These are phyloP conservation scores for Cheirogaleus medius DNA, from an alignment of 2,113 vertebrate genomes.

Conservation along the genomic window DNA sequence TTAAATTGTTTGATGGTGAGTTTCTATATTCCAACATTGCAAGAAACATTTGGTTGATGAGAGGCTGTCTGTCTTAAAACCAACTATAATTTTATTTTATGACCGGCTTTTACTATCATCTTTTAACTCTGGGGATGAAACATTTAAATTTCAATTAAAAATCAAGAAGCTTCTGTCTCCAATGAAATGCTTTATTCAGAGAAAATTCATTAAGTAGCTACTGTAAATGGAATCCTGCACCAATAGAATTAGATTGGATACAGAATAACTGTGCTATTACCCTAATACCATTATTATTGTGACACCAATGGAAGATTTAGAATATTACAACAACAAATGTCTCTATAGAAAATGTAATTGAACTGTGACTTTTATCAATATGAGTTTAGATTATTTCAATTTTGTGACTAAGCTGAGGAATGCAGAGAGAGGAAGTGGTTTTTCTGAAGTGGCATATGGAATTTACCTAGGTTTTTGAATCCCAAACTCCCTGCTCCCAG, in stretches of 20 bases:
- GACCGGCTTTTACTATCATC: slow-evolving; percentile 49
- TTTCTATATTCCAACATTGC: slow-evolving; percentile 7
- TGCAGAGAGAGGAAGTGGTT: neutral
- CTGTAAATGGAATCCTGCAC: neutral
- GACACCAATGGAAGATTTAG: neutral
- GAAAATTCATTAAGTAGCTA: slow-evolving; percentile 42
- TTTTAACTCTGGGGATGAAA: slow-evolving; percentile 43
- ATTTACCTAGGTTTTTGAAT: neutral
- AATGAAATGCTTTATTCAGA: slow-evolving; percentile 55
- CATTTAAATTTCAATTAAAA: slow-evolving; percentile 75
- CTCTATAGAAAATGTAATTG: slow-evolving; percentile 11
- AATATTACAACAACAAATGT: neutral
- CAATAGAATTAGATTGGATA: neutral
- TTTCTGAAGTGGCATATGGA: neutral
- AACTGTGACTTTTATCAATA: slow-evolving; percentile 15
- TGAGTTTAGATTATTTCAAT: slow-evolving; percentile 40
- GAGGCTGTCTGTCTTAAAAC: slow-evolving; percentile 55
- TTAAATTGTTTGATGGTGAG: slow-evolving; percentile 51
- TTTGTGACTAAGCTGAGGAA: neutral
- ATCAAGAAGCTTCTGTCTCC: slow-evolving; percentile 46
- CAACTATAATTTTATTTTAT: slow-evolving; percentile 62
- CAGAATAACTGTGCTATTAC: neutral
- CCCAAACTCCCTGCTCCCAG: neutral
- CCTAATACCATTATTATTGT: neutral
- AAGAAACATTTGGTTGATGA: slow-evolving; percentile 61